Base-by-base conservation (phyloP, 2,113 vertebrate species). In the Cisticola juncidis region DNA sequence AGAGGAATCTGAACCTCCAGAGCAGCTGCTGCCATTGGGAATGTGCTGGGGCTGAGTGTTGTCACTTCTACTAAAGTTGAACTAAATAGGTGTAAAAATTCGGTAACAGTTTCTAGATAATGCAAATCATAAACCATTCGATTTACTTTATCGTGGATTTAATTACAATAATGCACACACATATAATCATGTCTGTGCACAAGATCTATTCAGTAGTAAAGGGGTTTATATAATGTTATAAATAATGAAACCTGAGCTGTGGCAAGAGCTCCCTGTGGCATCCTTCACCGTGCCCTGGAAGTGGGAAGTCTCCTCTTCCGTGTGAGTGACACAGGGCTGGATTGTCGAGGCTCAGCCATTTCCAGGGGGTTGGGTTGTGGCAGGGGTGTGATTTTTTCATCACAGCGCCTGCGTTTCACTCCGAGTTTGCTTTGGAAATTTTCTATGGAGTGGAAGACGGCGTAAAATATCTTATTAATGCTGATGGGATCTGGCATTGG, bases 361-460 rank as follows among this genome's bases (percentile, higher is more conserved):
- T 14, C 8, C 6, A 10, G 25, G 56, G 51, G 80, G n/a, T 1
- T 65, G 51, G 74, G 18, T 21, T 38, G 11, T 3, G 68, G 23
- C 42, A 8, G 92, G 88, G 83, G 14, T 29, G 69, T 16, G 95
- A 77, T 80, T 93, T 80, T 93, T 69, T 22, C 5, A 2, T 54
- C 76, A 3, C 51, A 0, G n/a, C 0, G 1, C 58, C 68, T 45
- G 60, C 36, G 0, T 68, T 62, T 50, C 60, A 2, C 16, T 9
- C 86, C 5, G 11, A 1, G 35, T 47, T 79, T 13, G 62, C 87
- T 86, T 73, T 25, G 64, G 87, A 38, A 60, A 53, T 81, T 42
- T 68, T 44, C 76, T 5, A 16, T 29, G 9, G 90, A 51, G 64
- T 18, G 44, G 70, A 64, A 77, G 71, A 14, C 1, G 3, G n/a